Evolutionary conservation across 2,888 invertebrate genomes (phyloP).

Genomic region (Drosophila nigritarsus): DNA sequence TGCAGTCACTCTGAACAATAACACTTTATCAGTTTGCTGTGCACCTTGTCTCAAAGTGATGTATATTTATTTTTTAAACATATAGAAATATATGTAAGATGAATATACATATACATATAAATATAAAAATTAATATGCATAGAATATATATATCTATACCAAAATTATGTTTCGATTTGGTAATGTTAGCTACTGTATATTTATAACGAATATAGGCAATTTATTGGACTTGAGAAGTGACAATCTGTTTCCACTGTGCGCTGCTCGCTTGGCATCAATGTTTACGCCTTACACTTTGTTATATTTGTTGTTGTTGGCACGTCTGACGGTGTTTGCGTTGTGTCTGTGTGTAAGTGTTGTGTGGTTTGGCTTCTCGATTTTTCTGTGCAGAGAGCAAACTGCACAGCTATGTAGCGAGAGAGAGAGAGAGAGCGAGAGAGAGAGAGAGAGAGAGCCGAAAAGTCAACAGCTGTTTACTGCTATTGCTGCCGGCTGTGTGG

Average conservation of each 20-base stretch:
- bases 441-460: slow-evolving; percentile 6
- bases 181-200: background rate
- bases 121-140: background rate
- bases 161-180: background rate
- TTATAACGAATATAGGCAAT: background rate
- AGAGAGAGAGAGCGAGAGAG: background rate
- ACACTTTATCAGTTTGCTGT: slow-evolving; percentile 6
- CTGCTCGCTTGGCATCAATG: slow-evolving; percentile 38
- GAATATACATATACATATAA: slow-evolving; percentile 9
- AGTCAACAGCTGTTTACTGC: slow-evolving; percentile 41
- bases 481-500: background rate
- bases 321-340: slow-evolving; percentile 16
- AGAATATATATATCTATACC: background rate
- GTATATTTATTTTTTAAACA: background rate
- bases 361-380: slow-evolving; percentile 56
- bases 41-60: slow-evolving; percentile 5
- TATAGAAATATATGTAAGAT: background rate
- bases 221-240: background rate
- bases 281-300: slow-evolving; percentile 44
- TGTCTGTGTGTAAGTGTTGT: slow-evolving; percentile 17
- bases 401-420: slow-evolving; percentile 5
- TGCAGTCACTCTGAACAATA: slow-evolving; percentile 16
- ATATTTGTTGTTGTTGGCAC: slow-evolving; percentile 19
- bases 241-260: slow-evolving; percentile 35
- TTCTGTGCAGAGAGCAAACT: slow-evolving; percentile 39